Base-by-base conservation (phyloP, 1,140 invertebrate species). In the Drosophila willistoni region DNA sequence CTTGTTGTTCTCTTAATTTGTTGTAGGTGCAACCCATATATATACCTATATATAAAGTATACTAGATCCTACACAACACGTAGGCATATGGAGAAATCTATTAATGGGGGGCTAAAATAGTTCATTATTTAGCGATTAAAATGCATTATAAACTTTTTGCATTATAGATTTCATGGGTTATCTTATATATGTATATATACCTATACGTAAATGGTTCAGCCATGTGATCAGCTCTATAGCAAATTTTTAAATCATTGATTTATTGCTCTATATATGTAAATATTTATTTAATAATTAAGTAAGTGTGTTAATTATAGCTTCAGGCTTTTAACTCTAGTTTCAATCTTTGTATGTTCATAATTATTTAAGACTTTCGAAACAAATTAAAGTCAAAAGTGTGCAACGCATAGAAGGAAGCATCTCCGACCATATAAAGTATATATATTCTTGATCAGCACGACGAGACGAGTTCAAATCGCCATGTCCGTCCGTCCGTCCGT, bases 1-100 rank as follows among this genome's bases (percentile, higher is more conserved):
- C 47, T 77, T 64, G 56, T 67, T 70, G 14, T 79, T 67, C 63
- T 33, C 44, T 51, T 51, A 51, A 51, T 51, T 51, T 51, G 44
- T 51, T 51, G 44, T 51, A 51, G 44, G 44, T 51, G 44, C 44
- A 51, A 51, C 12, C 17, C 44, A 51, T 51, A 51, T 22, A 10
- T 0, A n/a, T 4, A 34, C 9, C 1, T 9, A 2, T 19, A 19
- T 12, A 19, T 51, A 51, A 9, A 47, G 0, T 51, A 47, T 51
- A 51, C 14, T 51, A 9, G 17, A 22, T 22, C 3, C 7, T 1
- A 12, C 34, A 36, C 34, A 36, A 47, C 14, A 47, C 14, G 7
- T 10, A 22, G 17, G 17, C 44, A 51, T 22, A 51, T 51, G 44
- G 17, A 51, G 17, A 51, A 51, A 51, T 51, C 44, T 51, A 51